Conservation (phyloP, 2,888 invertebrate genomes). For the Drosophila ezoana region DNA sequence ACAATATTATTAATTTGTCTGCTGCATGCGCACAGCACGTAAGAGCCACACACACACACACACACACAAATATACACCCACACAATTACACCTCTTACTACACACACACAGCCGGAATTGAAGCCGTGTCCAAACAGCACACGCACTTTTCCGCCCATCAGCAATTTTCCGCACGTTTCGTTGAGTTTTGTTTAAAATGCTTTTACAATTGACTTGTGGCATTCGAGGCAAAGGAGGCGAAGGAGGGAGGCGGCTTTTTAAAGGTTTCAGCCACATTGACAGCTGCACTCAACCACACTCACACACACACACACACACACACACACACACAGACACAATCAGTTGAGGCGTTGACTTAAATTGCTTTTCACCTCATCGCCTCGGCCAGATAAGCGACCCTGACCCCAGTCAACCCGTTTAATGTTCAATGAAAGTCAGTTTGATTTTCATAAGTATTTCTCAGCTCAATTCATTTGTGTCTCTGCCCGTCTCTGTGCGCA, state of each 20-base stretch:
- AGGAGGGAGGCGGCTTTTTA: neutral
- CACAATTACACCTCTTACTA: no score
- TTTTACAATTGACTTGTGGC: slow-evolving; percentile 55
- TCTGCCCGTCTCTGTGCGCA: slow-evolving; percentile 18
- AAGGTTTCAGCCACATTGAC: slow-evolving; percentile 28
- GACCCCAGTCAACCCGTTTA: slow-evolving; percentile 28
- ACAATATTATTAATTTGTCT: slow-evolving; percentile 50
- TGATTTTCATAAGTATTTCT: slow-evolving; percentile 67
- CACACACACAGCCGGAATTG: slow-evolving; percentile 4
- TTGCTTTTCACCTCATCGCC: slow-evolving; percentile 27
- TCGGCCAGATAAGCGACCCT: slow-evolving; percentile 12
- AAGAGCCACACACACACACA: neutral
- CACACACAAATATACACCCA: neutral
- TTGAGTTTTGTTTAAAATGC: slow-evolving; percentile 74
- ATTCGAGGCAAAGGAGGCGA: neutral
- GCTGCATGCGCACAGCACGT: neutral
- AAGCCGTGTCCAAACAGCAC: slow-evolving; percentile 17
- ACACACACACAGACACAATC: slow-evolving; percentile 5
- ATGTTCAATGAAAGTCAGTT: slow-evolving; percentile 58
- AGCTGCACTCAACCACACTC: slow-evolving; percentile 24
- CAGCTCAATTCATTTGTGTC: slow-evolving; percentile 23
- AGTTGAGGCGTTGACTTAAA: slow-evolving; percentile 32
- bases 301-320: slow-evolving; percentile 5
- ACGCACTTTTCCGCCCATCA: slow-evolving; percentile 65
- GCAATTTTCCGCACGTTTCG: slow-evolving; percentile 73